Evolutionary conservation across 1,140 invertebrate species (phyloP), one percentile per base, ranked within the genome.

Genomic region (Drosophila novamexicana): DNA sequence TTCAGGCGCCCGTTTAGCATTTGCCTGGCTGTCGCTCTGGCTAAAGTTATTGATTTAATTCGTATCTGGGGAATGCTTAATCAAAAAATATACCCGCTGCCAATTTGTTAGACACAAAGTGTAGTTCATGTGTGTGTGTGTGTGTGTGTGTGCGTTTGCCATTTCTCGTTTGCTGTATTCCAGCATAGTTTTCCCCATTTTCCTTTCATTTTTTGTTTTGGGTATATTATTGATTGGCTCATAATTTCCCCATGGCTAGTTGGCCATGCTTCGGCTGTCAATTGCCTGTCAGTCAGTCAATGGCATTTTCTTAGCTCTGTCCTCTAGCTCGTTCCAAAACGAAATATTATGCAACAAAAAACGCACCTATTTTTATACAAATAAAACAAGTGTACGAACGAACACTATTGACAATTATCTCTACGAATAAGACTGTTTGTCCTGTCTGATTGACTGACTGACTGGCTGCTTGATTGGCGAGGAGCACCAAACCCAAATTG

Each of bases 41-140:
- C 75, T 69, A 82, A 82, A 82, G 62, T 88, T 88, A 88, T 88
- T 88, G 83, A 88, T 86, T 86, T 86, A 86, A 88, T 88, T 88
- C 73, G 83, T 88, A 75, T 88, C 83, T 88, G 76, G 83, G 83
- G 83, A 86, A 88, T 79, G 83, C 83, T 88, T 86, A 86, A 88
- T 86, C 83, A 86, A 86, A 86, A 76, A 79, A 78, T 80, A 81
- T 73, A 44, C 58, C 59, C 75, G 56, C 59, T 64, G 77, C 61
- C 73, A 76, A 79, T 74, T 67, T 67, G 75, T 75, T 53, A 66
- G 71, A 61, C 61, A 29, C 53, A 22, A 70, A 68, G 61, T 67
- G 64, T 64, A 44, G 59, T 57, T 40, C 8, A 2, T 32, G 40
- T 44, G 56, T 58, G 47, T 18, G 18, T 18, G 18, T 18, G 18